Evolutionary conservation across 2,113 vertebrate genomes (phyloP), one percentile per base, ranked within the genome.

Genomic region (Malurus alboscapulatus): DNA sequence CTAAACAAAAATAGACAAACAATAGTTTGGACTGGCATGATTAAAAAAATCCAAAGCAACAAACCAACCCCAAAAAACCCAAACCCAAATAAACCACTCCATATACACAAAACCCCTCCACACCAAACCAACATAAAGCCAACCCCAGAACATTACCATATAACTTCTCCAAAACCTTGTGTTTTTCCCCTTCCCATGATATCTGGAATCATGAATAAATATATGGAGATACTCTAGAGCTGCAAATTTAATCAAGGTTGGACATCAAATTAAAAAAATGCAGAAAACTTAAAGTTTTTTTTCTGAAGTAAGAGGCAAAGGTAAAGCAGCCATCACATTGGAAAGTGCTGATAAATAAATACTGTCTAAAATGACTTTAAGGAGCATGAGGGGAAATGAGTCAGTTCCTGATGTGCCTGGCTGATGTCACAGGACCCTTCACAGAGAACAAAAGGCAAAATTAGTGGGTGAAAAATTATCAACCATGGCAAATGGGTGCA

Each of bases 91-190:
- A 63, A 67, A 10, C 5, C 47, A 20, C 24, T 68, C 6, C 14
- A 34, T 12, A 9, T 8, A 11, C 40, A n/a, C 24, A 29, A 57
- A 54, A n/a, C 14, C 1, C 1, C 4, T 4, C 3, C 11, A 10
- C 48, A 36, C 14, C 11, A 82, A 54, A 36, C 26, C 14, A 13
- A 8, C 11, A 15, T 29, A 18, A 72, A 40, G 2, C 9, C 4
- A 59, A 14, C 3, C 19, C 8, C 10, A 45, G 38, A 75, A 18
- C 7, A 54, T 8, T 36, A 3, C 16, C 42, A 14, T 7, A 10
- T 14, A 42, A 32, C 51, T 75, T 72, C 8, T 55, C 19, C 50
- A 47, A 87, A 90, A 14, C 14, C 5, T 7, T 71, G 7, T 57
- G 7, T 17, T 51, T 51, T 61, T 4, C 14, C 17, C 4, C 9